Evolutionary conservation across 2,113 vertebrate genomes (phyloP), one percentile per base, ranked within the genome.

Genomic region (Rhea pennata): DNA sequence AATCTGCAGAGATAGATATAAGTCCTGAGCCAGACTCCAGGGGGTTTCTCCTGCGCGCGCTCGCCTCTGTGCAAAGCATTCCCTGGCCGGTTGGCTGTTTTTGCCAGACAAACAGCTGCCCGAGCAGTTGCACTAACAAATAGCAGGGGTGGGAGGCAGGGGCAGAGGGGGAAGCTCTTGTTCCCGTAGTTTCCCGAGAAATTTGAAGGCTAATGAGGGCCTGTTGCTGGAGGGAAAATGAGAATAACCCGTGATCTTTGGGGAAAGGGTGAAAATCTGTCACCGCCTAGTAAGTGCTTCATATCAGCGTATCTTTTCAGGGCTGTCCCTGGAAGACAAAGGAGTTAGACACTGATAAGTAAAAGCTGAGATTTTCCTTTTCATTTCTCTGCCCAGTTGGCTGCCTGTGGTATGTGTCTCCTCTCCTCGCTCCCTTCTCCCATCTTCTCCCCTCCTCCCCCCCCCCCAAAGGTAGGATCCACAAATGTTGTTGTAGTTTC

Each of bases 1-100:
- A 96, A 97, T 96, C 94, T 97, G 50, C 77, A 88, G 73, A 94
- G 92, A 92, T 74, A 90, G 94, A 81, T 92, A 90, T 74, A 95
- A 94, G 89, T 96, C 94, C 94, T 88, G 85, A 92, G 89, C 89
- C 94, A 91, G 86, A 93, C 80, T 93, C 90, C 84, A 50, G 92
- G 86, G 81, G 82, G 53, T n/a, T 95, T 95, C 87, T 87, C 72
- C 53, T 92, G 65, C 23, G 40, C 1, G 23, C 33, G 74, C 56
- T 87, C 81, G 73, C 42, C 70, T 70, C 50, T 78, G 56, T 83
- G 51, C 89, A 90, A 89, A 86, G 73, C 4, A 0, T 42, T 90
- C 51, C 48, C 74, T 94, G 73, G 73, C 69, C 0, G 58, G 65
- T 67, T 92, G 89, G 56, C 76, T 84, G 84, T 78, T 77, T 17